These are phyloP conservation scores for Rhinoderma darwinii DNA, from an alignment of 2,113 vertebrate species.

Conservation along the genomic window DNA sequence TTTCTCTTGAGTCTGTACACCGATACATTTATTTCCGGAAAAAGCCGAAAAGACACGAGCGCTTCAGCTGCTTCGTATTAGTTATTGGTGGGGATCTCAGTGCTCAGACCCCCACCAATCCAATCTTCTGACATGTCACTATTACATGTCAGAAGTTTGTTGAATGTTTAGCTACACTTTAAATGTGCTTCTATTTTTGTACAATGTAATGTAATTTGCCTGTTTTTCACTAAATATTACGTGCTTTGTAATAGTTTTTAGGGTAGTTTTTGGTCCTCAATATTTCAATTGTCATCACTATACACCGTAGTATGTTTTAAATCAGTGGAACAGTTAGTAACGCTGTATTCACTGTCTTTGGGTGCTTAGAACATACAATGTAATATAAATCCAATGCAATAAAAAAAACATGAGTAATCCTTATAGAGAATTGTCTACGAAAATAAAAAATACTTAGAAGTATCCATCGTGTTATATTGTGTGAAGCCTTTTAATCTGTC, in stretches of 20 bases:
- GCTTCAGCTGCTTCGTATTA: too few relatives aligned
- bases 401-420: neutral
- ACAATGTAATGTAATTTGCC: neutral
- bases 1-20: too few relatives aligned
- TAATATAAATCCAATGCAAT: neutral
- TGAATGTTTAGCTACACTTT: too few relatives aligned
- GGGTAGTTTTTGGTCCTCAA: neutral
- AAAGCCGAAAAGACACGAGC: too few relatives aligned
- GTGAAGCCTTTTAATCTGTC: neutral
- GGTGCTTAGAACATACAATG: neutral
- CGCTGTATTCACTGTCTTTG: neutral
- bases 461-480: neutral
- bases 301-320: neutral
- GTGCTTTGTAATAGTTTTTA: neutral
- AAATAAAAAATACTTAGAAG: neutral
- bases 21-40: too few relatives aligned
- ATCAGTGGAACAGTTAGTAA: neutral
- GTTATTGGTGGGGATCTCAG: too few relatives aligned
- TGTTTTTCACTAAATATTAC: neutral
- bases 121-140: too few relatives aligned
- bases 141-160: too few relatives aligned
- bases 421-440: neutral
- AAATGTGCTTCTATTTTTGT: neutral
- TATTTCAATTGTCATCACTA: neutral
- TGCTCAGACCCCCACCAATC: too few relatives aligned